Conservation (phyloP, 2,113 vertebrate genomes). For the Dasyurus viverrinus region DNA sequence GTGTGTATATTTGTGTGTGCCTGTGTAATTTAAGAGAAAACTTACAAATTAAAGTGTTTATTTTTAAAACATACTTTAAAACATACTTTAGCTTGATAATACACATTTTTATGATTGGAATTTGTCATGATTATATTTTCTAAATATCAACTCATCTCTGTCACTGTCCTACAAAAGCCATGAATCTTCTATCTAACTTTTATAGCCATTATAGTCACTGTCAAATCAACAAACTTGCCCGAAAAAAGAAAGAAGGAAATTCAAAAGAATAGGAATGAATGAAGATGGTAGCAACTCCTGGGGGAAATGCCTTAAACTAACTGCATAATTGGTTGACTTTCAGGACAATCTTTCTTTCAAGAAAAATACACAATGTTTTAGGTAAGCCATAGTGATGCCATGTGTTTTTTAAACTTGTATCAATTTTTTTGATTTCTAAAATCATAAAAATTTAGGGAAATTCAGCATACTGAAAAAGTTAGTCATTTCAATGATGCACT, state of each 20-base stretch:
- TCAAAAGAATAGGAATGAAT: neutral
- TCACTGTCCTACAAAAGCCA: neutral
- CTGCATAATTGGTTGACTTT: neutral
- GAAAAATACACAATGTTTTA: neutral
- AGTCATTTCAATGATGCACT: too few species aligned
- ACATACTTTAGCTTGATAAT: neutral
- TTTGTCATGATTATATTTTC: neutral
- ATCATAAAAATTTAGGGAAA: neutral
- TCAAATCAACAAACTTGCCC: neutral
- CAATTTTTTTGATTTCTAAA: neutral
- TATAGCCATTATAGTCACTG: neutral
- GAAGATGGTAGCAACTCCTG: neutral
- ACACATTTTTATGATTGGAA: neutral
- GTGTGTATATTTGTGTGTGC: too few species aligned
- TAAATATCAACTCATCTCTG: neutral
- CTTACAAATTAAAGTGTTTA: neutral
- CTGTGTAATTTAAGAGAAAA: neutral
- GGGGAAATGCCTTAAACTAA: neutral
- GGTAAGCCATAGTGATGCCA: neutral
- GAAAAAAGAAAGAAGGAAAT: neutral
- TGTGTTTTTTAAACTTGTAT: neutral
- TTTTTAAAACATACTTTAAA: neutral
- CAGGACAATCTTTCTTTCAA: neutral
- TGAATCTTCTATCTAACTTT: neutral
- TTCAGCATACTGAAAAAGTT: neutral